Conservation (phyloP, 2,888 invertebrate species). For the Trissonchulus latispiculum region DNA sequence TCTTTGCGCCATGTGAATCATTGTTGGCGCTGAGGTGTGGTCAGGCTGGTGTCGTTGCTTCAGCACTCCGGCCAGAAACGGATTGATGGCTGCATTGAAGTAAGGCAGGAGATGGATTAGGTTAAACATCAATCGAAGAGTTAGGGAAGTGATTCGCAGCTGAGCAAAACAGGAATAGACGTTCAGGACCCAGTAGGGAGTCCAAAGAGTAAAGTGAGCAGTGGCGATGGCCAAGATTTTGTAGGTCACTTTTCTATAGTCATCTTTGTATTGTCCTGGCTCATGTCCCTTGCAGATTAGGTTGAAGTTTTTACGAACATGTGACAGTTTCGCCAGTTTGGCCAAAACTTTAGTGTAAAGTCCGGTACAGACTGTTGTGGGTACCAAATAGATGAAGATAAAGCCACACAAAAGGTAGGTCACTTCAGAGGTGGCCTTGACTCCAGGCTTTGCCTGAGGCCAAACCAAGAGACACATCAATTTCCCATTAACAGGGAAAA, state of each 20-base stretch:
- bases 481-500: neutral
- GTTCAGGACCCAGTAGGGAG: conserved; percentile 5
- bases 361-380: neutral
- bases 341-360: neutral
- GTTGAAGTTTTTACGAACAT: no score
- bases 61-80: no score
- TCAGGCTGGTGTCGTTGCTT: no score
- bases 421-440: neutral
- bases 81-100: neutral
- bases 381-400: neutral
- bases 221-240: neutral
- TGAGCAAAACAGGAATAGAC: neutral
- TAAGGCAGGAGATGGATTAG: neutral
- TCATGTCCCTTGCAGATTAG: neutral
- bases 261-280: neutral
- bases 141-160: neutral
- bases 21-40: no score
- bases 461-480: neutral
- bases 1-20: no score
- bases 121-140: neutral
- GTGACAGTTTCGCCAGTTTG: neutral
- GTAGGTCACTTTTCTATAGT: neutral
- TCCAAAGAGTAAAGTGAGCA: neutral
- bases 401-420: neutral
- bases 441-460: neutral